These are phyloP conservation scores for Andrena chrysosceles DNA, from an alignment of 2,888 invertebrate genomes.

Conservation along the genomic window DNA sequence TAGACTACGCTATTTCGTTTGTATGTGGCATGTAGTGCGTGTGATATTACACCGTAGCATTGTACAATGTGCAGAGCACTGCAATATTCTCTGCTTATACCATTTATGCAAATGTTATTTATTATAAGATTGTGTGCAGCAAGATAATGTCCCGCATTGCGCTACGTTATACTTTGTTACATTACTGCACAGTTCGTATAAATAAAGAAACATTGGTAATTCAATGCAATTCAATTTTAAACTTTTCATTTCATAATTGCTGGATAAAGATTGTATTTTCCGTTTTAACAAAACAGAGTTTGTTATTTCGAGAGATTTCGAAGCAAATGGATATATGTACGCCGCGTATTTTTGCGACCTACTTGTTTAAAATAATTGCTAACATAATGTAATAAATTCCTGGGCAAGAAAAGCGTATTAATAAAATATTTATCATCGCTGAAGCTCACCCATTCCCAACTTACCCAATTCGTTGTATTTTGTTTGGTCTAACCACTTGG, in stretches of 20 bases:
- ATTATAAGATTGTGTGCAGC: neutral
- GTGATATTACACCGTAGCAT: neutral
- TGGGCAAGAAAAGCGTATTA: neutral
- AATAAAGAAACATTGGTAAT: neutral
- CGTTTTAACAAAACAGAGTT: too few relatives aligned
- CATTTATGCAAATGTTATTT: conserved; percentile 7
- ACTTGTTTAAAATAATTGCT: too few relatives aligned
- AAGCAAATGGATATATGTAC: neutral
- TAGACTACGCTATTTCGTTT: neutral
- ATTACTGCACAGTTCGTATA: neutral
- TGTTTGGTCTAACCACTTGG: conserved; percentile 14
- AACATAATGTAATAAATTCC: conserved; percentile 3
- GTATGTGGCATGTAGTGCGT: neutral
- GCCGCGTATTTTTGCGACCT: neutral
- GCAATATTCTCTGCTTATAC: neutral
- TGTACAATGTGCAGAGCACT: neutral
- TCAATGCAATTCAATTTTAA: too few relatives aligned
- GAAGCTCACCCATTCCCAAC: conserved; percentile 1
- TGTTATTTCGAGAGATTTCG: neutral
- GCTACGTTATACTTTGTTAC: neutral
- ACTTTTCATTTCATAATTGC: too few relatives aligned
- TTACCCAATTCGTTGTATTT: conserved; percentile 34
- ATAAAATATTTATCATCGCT: conserved; percentile 25
- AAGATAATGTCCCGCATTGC: neutral
- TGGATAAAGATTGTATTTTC: too few relatives aligned